Percentiles rank a stretch among this genome's conserved stretches.
Evolutionary conservation across 2,797 vertebrate species (phyloP).

Genomic region (Dicrostonyx torquatus): DNA sequence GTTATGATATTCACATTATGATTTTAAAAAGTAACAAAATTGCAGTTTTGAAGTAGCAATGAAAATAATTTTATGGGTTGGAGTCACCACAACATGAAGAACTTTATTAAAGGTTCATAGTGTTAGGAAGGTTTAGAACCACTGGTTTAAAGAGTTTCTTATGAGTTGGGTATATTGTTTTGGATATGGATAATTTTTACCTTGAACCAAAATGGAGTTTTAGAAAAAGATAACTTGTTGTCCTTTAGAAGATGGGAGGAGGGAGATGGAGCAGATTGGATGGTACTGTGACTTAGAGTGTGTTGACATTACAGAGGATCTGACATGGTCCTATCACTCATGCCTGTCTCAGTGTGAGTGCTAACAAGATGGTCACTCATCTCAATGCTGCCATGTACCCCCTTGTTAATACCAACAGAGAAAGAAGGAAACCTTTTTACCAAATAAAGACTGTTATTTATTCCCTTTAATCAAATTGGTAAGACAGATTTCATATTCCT

Average conservation of each 20-base stretch:
- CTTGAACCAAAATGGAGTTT: not conserved
- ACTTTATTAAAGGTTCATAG: not conserved
- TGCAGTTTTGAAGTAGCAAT: not conserved
- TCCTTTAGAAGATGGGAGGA: not conserved
- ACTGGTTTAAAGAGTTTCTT: not conserved
- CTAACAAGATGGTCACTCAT: not conserved
- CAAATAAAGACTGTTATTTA: not conserved
- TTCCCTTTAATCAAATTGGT: not conserved
- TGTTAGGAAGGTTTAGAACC: not conserved
- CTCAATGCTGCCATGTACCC: not conserved
- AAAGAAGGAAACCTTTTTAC: not conserved
- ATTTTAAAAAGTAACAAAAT: not conserved
- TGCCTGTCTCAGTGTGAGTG: not conserved
- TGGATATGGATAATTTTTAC: not conserved
- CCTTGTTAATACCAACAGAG: not conserved
- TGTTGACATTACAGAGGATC: too few species aligned
- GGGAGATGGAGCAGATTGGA: rapidly evolving
- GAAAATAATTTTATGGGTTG: not conserved
- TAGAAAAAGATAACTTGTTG: not conserved
- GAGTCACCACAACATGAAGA: not conserved
- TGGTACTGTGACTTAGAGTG: not conserved
- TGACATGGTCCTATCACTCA: too few species aligned
- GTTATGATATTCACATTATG: not conserved
- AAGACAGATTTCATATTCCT: not conserved
- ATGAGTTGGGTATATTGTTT: not conserved